Conservation (phyloP, 2,888 invertebrate genomes). For the Zygothrica quintamaculata region DNA sequence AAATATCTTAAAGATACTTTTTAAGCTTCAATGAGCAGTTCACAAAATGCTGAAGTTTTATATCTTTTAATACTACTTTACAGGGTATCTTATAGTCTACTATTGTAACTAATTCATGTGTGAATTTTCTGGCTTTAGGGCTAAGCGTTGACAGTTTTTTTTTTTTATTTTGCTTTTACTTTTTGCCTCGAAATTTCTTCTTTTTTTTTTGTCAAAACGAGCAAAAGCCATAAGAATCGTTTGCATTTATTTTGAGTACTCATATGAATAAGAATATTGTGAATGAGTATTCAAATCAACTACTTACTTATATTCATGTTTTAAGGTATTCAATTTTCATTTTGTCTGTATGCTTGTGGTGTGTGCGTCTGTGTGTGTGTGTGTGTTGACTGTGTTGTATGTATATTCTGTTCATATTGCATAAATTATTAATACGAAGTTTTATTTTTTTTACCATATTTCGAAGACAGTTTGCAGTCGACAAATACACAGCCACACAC, state of each 20-base stretch:
- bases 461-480: slow-evolving; percentile 76
- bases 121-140: slow-evolving; percentile 19
- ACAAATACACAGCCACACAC: slow-evolving; percentile 53
- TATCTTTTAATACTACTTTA: neutral
- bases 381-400: slow-evolving; percentile 19
- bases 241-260: slow-evolving; percentile 53
- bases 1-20: too few relatives aligned
- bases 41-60: neutral
- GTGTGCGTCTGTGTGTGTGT: slow-evolving; percentile 14
- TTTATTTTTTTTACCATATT: slow-evolving; percentile 78
- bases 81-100: slow-evolving; percentile 4
- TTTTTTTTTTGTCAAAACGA: too few relatives aligned
- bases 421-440: slow-evolving; percentile 78
- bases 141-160: slow-evolving; percentile 70
- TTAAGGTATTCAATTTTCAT: slow-evolving; percentile 76
- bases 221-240: slow-evolving; percentile 55
- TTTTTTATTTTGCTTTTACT: too few relatives aligned
- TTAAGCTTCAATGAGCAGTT: too few relatives aligned
- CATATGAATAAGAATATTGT: slow-evolving; percentile 16
- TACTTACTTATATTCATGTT: slow-evolving; percentile 58
- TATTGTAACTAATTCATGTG: too few relatives aligned
- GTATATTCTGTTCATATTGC: slow-evolving; percentile 72
- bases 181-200: slow-evolving; percentile 44
- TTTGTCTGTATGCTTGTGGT: slow-evolving; percentile 44
- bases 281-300: slow-evolving; percentile 56